Evolutionary conservation across 35 echinoderm and acorn worm species (phyloP).

Genomic region (Diadema setosum): DNA sequence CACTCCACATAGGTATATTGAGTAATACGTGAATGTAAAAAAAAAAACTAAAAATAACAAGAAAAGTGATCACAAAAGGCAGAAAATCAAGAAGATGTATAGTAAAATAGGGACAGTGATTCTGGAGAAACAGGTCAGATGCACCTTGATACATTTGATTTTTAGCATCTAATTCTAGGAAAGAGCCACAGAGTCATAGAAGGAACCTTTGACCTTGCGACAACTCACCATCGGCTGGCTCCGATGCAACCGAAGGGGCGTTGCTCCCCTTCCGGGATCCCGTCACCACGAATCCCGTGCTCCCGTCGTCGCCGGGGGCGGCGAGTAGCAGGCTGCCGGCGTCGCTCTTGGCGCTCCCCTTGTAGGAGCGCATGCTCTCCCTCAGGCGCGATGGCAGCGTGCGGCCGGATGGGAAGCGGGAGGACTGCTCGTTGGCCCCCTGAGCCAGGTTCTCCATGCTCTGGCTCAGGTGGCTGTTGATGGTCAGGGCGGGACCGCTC

Average conservation of each 20-base stretch:
- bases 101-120: too few relatives aligned
- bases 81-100: too few relatives aligned
- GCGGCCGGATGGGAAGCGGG: slow-evolving; percentile 34
- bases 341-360: slow-evolving; percentile 20
- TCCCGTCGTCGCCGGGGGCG: slow-evolving; percentile 35
- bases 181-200: too few relatives aligned
- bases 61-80: too few relatives aligned
- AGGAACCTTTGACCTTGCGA: too few relatives aligned
- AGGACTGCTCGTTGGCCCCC: not conserved
- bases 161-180: too few relatives aligned
- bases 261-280: slow-evolving; percentile 7
- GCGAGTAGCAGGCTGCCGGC: slow-evolving; percentile 44
- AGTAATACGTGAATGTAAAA: too few relatives aligned
- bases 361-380: slow-evolving; percentile 81
- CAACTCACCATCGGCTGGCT: not conserved
- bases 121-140: too few relatives aligned
- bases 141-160: too few relatives aligned
- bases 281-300: not conserved
- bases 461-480: slow-evolving; percentile 16
- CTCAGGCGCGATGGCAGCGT: slow-evolving; percentile 39
- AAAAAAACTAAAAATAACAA: too few relatives aligned
- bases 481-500: slow-evolving; percentile 34
- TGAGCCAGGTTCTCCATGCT: slow-evolving; percentile 46
- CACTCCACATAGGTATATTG: too few relatives aligned
- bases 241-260: not conserved